Evolutionary conservation across 2,797 vertebrate species (phyloP).

Genomic region (Lithobates pipiens): DNA sequence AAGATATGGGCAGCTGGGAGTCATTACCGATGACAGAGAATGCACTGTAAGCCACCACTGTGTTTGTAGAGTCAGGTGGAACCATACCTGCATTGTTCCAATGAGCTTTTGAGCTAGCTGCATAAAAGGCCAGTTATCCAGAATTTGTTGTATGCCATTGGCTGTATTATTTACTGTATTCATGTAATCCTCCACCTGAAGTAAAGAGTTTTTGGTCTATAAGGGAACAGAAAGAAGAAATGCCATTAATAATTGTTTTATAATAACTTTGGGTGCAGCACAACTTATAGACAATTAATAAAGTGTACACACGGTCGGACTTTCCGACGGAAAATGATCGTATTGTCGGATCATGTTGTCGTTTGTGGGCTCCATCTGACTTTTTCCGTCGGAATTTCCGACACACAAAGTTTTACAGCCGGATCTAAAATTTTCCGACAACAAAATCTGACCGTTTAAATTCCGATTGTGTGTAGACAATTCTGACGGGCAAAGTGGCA

Average conservation of each 20-base stretch:
- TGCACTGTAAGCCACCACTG: not conserved
- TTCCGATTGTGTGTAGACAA: too few species aligned
- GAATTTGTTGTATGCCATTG: not conserved
- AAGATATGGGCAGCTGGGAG: not conserved
- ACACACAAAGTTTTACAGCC: too few species aligned
- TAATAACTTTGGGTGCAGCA: not conserved
- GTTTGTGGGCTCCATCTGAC: too few species aligned
- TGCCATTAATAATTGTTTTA: not conserved
- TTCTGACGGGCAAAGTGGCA: too few species aligned
- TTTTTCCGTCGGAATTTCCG: too few species aligned
- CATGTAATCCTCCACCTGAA: constrained; percentile 21
- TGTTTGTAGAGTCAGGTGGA: not conserved
- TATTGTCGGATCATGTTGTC: too few species aligned
- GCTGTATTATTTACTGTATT: not conserved
- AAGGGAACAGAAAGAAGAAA: not conserved
- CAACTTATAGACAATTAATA: not conserved
- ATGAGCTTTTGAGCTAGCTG: not conserved
- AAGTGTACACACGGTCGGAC: too few species aligned
- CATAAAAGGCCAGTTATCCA: not conserved
- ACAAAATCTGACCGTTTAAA: too few species aligned
- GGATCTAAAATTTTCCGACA: too few species aligned
- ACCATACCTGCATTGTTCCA: not conserved
- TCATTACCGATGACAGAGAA: not conserved
- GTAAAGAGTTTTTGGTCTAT: not conserved
- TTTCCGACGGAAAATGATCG: too few species aligned